phyloP scores from a whole-genome alignment of 2,113 vertebrate species.

The rabbit (Oryctolagus cuniculus) region DNA sequence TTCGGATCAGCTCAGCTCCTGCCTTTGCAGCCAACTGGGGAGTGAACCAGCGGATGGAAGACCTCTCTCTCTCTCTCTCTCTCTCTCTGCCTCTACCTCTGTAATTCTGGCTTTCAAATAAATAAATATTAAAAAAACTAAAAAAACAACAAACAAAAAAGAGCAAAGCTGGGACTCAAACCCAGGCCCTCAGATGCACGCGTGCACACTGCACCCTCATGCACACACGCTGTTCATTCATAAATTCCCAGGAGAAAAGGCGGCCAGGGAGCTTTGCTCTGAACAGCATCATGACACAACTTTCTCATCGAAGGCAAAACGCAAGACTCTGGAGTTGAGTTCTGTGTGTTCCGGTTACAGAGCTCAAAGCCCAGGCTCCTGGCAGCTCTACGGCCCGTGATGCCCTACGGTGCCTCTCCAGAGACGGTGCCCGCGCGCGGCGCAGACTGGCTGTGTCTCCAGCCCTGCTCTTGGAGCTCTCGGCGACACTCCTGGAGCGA shows the following conservation, averaged over 20 bases:
- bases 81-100: no score
- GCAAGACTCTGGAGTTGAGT: accelerated
- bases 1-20: no score
- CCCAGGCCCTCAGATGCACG: not conserved
- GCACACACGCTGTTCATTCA: not conserved
- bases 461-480: not conserved
- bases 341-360: not conserved
- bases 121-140: no score
- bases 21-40: no score
- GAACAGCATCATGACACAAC: not conserved
- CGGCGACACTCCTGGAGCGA: accelerated
- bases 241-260: not conserved
- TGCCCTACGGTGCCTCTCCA: accelerated
- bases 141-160: no score
- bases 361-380: not conserved
- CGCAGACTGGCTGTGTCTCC: not conserved
- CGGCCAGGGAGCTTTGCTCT: not conserved
- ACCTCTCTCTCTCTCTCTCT: no score
- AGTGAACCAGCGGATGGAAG: no score
- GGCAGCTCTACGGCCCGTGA: accelerated
- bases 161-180: no score
- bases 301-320: not conserved
- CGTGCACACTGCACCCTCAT: accelerated
- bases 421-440: accelerated
- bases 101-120: no score